Evolutionary conservation across 1,140 invertebrate genomes (phyloP).

Genomic region (Ganaspis sp.): DNA sequence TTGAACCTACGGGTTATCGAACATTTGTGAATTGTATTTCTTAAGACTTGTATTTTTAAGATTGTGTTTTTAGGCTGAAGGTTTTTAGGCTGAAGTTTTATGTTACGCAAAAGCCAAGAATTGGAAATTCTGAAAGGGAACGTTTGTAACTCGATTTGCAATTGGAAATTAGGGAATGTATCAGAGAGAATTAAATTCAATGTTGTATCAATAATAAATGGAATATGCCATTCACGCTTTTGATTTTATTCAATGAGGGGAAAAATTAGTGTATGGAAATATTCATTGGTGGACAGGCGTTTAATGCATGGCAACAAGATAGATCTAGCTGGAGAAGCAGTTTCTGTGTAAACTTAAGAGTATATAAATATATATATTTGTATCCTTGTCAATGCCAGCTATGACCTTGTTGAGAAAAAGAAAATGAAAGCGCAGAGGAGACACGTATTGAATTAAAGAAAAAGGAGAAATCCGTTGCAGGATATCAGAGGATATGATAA

Average conservation of each 20-base stretch:
- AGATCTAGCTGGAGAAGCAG: not conserved
- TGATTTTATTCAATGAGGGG: not conserved
- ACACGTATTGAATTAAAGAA: conserved; percentile 23
- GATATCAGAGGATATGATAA: conserved; percentile 6
- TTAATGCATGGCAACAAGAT: not conserved
- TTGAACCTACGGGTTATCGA: no score
- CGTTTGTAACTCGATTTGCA: no score
- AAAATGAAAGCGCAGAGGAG: not conserved
- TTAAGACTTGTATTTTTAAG: no score
- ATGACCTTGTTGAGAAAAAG: conserved; percentile 19
- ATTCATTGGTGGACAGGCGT: not conserved
- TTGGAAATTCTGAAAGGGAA: no score
- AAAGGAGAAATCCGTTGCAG: not conserved
- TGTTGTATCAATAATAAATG: no score
- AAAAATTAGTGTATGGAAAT: not conserved
- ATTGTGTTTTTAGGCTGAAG: no score
- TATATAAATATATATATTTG: conserved; percentile 14
- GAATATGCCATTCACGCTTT: no score
- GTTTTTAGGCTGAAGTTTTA: no score
- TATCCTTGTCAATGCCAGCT: conserved; percentile 15
- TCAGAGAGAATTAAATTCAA: no score
- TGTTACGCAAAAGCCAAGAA: no score
- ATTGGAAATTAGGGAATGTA: no score
- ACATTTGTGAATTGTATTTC: no score
- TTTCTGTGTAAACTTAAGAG: not conserved